phyloP scores from a whole-genome alignment of 2,113 vertebrate species.

The Aramus guarauna region DNA sequence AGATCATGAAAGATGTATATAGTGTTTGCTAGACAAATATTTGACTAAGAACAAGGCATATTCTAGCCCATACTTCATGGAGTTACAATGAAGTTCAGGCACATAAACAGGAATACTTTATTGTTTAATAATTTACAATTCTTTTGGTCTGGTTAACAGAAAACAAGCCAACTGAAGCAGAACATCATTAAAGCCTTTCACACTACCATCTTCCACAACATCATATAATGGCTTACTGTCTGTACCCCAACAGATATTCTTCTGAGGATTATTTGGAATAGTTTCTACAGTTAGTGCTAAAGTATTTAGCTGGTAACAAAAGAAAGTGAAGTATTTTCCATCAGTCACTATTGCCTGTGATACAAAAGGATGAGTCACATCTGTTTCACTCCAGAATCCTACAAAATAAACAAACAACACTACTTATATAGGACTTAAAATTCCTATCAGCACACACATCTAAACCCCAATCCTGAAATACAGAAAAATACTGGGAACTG shows the following conservation, averaged over 20 bases:
- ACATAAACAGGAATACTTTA: not conserved
- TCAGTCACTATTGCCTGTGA: slow-evolving; percentile 93
- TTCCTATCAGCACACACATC: not conserved
- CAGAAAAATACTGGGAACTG: not conserved
- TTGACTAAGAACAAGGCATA: not conserved
- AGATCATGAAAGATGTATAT: not conserved
- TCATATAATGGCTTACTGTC: slow-evolving; percentile 87
- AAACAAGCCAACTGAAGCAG: slow-evolving; percentile 83
- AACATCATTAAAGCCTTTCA: slow-evolving; percentile 88
- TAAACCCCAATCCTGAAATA: not conserved
- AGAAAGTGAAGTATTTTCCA: slow-evolving; percentile 92
- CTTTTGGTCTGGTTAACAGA: slow-evolving; percentile 79
- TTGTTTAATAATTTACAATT: not conserved
- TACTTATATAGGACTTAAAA: not conserved
- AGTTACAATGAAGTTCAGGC: not conserved
- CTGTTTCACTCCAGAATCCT: slow-evolving; percentile 94
- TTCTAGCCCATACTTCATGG: not conserved
- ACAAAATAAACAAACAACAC: not conserved
- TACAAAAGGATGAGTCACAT: slow-evolving; percentile 87
- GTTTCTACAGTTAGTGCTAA: slow-evolving; percentile 81
- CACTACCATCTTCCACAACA: slow-evolving; percentile 73
- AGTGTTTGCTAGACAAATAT: not conserved
- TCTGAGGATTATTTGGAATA: slow-evolving; percentile 80
- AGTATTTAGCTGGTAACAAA: slow-evolving; percentile 97
- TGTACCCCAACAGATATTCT: slow-evolving; percentile 93